Conservation (phyloP, 2,797 vertebrate species). For the Micromesistius poutassou region DNA sequence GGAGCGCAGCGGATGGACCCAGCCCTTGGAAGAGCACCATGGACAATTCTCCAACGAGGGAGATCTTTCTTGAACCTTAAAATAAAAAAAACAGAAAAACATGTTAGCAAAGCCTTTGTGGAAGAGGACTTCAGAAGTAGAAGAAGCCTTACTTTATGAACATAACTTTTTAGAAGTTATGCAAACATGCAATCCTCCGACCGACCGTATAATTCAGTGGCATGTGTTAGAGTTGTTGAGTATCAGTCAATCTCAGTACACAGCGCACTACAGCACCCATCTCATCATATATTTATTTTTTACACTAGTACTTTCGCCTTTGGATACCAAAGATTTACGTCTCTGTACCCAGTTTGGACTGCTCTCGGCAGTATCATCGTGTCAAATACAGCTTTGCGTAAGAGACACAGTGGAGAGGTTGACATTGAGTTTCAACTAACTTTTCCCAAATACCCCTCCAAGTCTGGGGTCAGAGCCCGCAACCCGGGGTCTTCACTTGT, state of each 20-base stretch:
- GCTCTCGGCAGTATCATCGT: conserved; percentile 1
- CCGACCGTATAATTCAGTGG: background rate
- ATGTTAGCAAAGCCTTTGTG: background rate
- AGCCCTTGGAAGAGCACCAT: conserved; percentile 83
- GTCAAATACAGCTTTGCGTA: conserved; percentile 85
- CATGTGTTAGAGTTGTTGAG: conserved; percentile 4
- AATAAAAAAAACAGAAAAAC: conserved; percentile 23
- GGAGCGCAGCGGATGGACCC: conserved; percentile 70
- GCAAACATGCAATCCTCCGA: background rate
- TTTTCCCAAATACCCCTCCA: conserved; percentile 99
- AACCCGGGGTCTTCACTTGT: conserved; percentile 89
- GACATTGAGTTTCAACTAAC: conserved; percentile 88
- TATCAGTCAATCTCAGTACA: conserved; percentile 8
- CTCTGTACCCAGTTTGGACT: conserved; percentile 27
- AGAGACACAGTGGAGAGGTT: conserved; percentile 81
- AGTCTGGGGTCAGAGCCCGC: conserved; percentile 85
- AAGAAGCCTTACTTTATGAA: too few relatives aligned
- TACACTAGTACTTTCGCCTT: conserved; percentile 81
- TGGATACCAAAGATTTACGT: conserved; percentile 87
- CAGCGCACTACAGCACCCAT: background rate
- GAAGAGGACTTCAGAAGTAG: background rate
- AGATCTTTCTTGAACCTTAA: conserved; percentile 63
- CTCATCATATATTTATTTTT: background rate
- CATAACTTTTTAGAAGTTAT: background rate
- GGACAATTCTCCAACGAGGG: conserved; percentile 75